Conservation (phyloP, 2,797 vertebrate species). For the Anas bahamensis region DNA sequence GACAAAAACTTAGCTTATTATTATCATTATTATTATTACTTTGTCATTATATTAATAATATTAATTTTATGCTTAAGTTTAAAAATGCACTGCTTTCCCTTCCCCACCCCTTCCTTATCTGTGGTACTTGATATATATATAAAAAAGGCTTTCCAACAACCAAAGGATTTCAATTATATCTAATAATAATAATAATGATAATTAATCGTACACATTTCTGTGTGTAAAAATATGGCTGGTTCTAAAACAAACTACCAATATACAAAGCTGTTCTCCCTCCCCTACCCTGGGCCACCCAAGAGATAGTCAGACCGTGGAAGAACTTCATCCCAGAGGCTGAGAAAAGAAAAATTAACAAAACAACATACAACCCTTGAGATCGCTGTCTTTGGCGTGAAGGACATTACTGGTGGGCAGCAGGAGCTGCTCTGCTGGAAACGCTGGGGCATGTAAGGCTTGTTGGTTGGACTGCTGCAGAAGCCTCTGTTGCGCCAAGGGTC, state of each 20-base stretch:
- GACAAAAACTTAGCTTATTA: conserved; percentile 69
- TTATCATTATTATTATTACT: conserved; percentile 66
- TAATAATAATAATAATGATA: conserved; percentile 72
- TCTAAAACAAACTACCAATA: conserved; percentile 75
- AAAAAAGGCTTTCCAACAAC: conserved; percentile 33
- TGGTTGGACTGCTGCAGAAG: conserved; percentile 9
- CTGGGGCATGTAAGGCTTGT: conserved; percentile 37
- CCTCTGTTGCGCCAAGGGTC: conserved; percentile 6
- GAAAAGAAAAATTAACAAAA: neutral
- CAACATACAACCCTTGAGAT: conserved; percentile 55
- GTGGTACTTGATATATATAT: conserved; percentile 61
- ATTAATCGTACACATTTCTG: conserved; percentile 66
- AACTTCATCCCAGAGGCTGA: conserved; percentile 35
- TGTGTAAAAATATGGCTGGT: conserved; percentile 76
- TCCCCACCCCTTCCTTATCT: conserved; percentile 12
- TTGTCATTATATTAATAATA: conserved; percentile 83
- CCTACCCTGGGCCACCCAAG: conserved; percentile 56
- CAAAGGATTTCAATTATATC: conserved; percentile 11
- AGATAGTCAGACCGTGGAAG: conserved; percentile 14
- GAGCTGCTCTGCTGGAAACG: neutral
- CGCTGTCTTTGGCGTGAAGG: conserved; percentile 81
- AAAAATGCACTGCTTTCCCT: conserved; percentile 58
- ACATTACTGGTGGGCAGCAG: conserved; percentile 9
- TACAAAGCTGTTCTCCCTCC: conserved; percentile 66
- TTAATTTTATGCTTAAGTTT: conserved; percentile 75